Percentiles rank a stretch among this genome's conserved stretches.
Conservation (phyloP, 2,113 vertebrate species). For the Malurus cyaneus region DNA sequence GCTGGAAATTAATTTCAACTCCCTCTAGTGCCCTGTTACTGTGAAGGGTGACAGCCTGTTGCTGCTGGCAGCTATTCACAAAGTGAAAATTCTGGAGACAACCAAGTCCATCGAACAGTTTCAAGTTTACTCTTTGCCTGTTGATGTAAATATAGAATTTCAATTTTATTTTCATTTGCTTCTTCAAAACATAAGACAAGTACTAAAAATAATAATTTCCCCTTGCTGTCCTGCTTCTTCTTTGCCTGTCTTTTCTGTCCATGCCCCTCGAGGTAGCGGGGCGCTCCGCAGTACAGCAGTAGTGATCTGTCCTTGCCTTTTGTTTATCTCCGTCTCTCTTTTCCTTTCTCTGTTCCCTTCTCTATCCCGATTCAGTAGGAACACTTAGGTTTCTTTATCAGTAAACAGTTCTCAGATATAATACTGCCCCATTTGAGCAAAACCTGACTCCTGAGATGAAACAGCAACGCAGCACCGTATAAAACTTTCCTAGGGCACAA, state of each 20-base stretch:
- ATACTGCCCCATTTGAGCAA: fast-evolving
- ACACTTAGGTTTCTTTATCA: not conserved
- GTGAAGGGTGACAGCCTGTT: not conserved
- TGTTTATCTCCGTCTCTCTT: not conserved
- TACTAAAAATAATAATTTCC: not conserved
- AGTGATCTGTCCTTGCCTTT: not conserved
- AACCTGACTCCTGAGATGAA: too few species aligned
- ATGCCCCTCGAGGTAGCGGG: not conserved
- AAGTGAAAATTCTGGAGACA: not conserved
- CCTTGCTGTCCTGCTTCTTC: not conserved
- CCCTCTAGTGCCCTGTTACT: not conserved
- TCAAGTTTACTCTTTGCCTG: not conserved
- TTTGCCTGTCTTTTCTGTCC: not conserved
- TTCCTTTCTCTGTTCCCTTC: not conserved
- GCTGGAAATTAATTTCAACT: not conserved
- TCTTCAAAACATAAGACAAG: not conserved
- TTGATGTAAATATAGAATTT: not conserved
- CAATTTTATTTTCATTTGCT: not conserved
- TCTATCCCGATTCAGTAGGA: not conserved
- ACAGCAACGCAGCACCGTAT: too few species aligned
- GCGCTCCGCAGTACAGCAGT: not conserved
- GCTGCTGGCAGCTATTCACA: not conserved
- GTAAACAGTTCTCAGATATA: not conserved
- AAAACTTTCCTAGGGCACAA: too few species aligned
- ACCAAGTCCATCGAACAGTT: not conserved